phyloP scores from a whole-genome alignment of 2,797 vertebrate genomes.

The Hyperoplus immaculatus region DNA sequence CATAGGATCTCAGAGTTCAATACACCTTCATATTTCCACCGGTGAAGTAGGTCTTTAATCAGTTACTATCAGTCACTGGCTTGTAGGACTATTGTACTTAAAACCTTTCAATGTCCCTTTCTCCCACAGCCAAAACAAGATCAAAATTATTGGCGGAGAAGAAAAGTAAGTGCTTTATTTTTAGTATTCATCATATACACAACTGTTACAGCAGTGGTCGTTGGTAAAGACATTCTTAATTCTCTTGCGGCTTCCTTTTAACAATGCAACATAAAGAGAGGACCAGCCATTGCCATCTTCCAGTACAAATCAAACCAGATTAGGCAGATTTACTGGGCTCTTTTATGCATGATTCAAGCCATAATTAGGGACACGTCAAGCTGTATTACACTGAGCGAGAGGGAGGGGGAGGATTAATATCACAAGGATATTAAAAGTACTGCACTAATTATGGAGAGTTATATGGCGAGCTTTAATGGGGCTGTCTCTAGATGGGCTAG shows the following conservation, averaged over 20 bases:
- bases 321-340: constrained; percentile 27
- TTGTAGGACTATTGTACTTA: too few species aligned
- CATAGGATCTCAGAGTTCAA: background rate
- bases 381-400: constrained; percentile 20
- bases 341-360: constrained; percentile 43
- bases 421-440: constrained; percentile 27
- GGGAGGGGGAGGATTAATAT: constrained; percentile 19
- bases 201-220: background rate
- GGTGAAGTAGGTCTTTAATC: too few species aligned
- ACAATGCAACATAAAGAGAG: too few species aligned
- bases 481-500: constrained; percentile 1
- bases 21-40: too few species aligned
- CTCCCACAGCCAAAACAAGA: constrained; percentile 61
- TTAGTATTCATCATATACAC: too few species aligned
- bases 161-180: constrained; percentile 63
- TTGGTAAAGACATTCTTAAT: too few species aligned
- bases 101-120: background rate
- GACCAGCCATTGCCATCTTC: background rate
- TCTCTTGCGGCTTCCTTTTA: too few species aligned
- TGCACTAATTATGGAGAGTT: constrained; percentile 17
- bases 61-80: too few species aligned
- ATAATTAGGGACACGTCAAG: constrained; percentile 44
- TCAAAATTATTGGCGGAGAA: constrained; percentile 40
- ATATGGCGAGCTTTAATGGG: constrained; percentile 43
- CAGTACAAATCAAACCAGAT: constrained; percentile 20